phyloP scores from a whole-genome alignment of 2,888 invertebrate species.

The Campaea margaritaria region DNA sequence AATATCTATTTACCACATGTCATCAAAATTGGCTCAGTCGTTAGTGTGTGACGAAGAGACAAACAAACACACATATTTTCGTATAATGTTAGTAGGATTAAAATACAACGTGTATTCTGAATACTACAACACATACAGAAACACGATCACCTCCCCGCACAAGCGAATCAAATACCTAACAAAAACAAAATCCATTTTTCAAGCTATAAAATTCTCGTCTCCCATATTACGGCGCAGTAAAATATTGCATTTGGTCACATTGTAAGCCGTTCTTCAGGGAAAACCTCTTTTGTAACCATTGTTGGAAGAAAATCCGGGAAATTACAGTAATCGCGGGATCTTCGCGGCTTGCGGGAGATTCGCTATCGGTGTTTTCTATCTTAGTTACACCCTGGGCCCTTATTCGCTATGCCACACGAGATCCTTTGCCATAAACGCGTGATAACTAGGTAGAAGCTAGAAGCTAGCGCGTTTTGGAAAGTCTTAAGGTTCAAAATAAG shows the following conservation, averaged over 20 bases:
- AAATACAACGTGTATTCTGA: no score
- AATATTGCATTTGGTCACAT: conserved; percentile 44
- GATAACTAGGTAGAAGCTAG: no score
- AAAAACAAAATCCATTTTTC: conserved; percentile 43
- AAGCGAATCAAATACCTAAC: conserved; percentile 30
- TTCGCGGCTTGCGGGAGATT: conserved; percentile 12
- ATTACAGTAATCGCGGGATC: conserved; percentile 29
- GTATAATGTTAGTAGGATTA: no score
- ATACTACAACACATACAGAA: neutral
- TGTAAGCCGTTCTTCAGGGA: conserved; percentile 25
- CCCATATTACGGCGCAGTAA: conserved; percentile 37
- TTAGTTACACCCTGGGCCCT: conserved; percentile 13
- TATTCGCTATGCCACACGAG: no score
- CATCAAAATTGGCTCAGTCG: no score
- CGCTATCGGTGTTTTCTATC: conserved; percentile 23
- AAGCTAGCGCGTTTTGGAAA: no score
- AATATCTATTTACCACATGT: no score
- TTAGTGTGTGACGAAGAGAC: no score
- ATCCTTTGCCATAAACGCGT: no score
- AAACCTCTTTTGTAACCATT: conserved; percentile 28
- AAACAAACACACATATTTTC: no score
- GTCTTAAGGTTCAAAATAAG: no score
- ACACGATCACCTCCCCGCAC: neutral
- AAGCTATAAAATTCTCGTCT: conserved; percentile 39
- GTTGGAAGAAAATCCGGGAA: conserved; percentile 17